Conservation (phyloP, 92 coral and sea anemone genomes). For the Montipora capitata region DNA sequence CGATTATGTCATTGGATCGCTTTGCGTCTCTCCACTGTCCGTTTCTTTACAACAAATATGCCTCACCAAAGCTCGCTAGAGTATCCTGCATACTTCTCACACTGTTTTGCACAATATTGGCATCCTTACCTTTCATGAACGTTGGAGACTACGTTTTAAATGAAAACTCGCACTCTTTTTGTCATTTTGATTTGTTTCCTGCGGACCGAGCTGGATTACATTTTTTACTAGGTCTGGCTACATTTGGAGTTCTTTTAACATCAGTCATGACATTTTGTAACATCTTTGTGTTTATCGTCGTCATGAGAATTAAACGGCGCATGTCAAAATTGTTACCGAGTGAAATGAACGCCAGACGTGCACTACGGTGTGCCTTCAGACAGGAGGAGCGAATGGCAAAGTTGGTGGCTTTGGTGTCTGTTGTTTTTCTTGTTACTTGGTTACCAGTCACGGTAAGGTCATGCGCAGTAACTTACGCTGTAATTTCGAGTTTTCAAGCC, state of each 20-base stretch:
- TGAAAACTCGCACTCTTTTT: slow-evolving; percentile 41
- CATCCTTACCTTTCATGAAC: slow-evolving; percentile 70
- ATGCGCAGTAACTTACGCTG: neutral
- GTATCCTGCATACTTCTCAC: slow-evolving; percentile 54
- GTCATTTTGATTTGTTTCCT: slow-evolving; percentile 73
- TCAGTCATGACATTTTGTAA: slow-evolving; percentile 62
- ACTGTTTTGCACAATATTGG: slow-evolving; percentile 37
- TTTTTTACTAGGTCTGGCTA: slow-evolving; percentile 38
- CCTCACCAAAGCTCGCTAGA: slow-evolving; percentile 66
- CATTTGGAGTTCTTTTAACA: slow-evolving; percentile 24
- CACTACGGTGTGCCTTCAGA: slow-evolving; percentile 48
- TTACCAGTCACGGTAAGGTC: slow-evolving; percentile 76
- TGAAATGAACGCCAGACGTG: slow-evolving; percentile 21
- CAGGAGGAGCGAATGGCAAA: slow-evolving; percentile 82
- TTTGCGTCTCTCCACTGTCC: slow-evolving; percentile 73
- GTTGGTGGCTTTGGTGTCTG: slow-evolving; percentile 75
- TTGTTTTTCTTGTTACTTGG: slow-evolving; percentile 77
- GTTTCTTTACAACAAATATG: slow-evolving; percentile 69
- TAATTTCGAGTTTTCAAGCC: no score
- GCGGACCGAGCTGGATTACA: neutral
- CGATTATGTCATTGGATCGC: slow-evolving; percentile 79
- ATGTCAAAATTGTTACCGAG: slow-evolving; percentile 54
- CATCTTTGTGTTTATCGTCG: slow-evolving; percentile 58
- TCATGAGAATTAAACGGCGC: slow-evolving; percentile 49
- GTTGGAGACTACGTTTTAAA: slow-evolving; percentile 58